A percentile compares a stretch with the other conserved stretches of the same genome.
These are phyloP conservation scores for Empidonax alnorum DNA, from an alignment of 2,113 vertebrate species.

Conservation along the genomic window DNA sequence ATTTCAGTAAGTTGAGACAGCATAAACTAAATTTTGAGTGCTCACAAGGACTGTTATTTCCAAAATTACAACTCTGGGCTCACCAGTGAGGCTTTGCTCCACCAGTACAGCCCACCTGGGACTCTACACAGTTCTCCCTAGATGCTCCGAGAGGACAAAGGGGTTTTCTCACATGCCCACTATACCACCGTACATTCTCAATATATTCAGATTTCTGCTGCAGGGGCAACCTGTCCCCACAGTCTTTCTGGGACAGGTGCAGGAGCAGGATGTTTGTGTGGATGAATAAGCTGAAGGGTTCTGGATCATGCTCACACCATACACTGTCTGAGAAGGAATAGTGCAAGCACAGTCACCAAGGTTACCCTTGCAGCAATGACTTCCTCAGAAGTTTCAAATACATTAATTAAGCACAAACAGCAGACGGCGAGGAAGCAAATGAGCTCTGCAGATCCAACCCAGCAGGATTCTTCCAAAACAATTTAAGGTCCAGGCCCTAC, in stretches of 20 bases:
- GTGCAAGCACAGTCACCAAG: background rate
- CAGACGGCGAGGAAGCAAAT: background rate
- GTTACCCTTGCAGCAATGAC: background rate
- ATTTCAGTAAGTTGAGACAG: background rate
- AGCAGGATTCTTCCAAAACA: background rate
- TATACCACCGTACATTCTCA: background rate
- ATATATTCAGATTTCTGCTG: background rate
- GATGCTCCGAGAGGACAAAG: background rate
- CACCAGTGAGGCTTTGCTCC: background rate
- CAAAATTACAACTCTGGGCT: background rate
- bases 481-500: background rate
- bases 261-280: background rate
- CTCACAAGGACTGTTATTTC: background rate
- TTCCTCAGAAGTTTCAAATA: background rate
- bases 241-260: background rate
- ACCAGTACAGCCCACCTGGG: background rate
- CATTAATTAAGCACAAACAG: background rate
- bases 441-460: background rate
- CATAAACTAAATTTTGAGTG: background rate
- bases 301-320: background rate
- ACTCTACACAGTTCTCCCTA: background rate
- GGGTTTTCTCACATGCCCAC: background rate
- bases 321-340: background rate
- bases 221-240: background rate
- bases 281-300: background rate